Evolutionary conservation across 1,140 invertebrate genomes (phyloP).

Genomic region (Drosophila albomicans): DNA sequence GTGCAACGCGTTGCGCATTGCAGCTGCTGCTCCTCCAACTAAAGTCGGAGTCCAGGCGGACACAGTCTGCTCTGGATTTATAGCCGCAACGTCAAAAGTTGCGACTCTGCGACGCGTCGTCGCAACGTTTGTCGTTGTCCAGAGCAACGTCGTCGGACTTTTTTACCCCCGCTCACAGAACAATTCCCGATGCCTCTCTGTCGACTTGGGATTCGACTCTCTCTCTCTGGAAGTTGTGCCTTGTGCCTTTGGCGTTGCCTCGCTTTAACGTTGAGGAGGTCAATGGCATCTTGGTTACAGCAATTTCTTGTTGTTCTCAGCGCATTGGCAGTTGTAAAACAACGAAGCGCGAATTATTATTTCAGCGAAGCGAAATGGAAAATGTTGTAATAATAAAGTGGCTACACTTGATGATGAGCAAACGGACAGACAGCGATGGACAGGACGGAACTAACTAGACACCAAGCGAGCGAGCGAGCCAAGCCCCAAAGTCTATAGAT

Average conservation of each 20-base stretch:
- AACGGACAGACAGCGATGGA: conserved; percentile 19
- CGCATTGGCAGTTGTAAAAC: conserved; percentile 60
- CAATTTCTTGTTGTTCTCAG: conserved; percentile 30
- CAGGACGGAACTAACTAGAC: conserved; percentile 40
- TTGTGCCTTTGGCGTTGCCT: conserved; percentile 17
- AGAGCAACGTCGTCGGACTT: conserved; percentile 5
- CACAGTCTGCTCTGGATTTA: conserved; percentile 78
- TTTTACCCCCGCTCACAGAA: conserved; percentile 14
- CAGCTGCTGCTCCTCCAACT: conserved; percentile 15
- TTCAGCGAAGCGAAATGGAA: conserved; percentile 77
- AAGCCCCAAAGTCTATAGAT: conserved; percentile 42
- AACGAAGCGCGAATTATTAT: conserved; percentile 81
- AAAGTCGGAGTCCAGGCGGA: conserved; percentile 58
- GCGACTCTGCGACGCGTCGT: conserved; percentile 11
- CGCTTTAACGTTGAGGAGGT: conserved; percentile 30
- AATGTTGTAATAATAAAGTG: conserved; percentile 82
- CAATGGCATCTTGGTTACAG: conserved; percentile 50
- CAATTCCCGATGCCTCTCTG: conserved; percentile 25
- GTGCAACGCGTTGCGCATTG: conserved; percentile 42
- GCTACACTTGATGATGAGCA: conserved; percentile 19
- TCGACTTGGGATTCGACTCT: conserved; percentile 23
- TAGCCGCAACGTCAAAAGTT: conserved; percentile 49
- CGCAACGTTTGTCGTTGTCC: conserved; percentile 28
- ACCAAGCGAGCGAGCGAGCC: conserved; percentile 15
- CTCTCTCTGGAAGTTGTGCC: too few relatives aligned